Percentiles rank a stretch among this genome's conserved stretches.
These are phyloP conservation scores for Lates japonicus DNA, from an alignment of 2,797 vertebrate species.

Conservation along the genomic window DNA sequence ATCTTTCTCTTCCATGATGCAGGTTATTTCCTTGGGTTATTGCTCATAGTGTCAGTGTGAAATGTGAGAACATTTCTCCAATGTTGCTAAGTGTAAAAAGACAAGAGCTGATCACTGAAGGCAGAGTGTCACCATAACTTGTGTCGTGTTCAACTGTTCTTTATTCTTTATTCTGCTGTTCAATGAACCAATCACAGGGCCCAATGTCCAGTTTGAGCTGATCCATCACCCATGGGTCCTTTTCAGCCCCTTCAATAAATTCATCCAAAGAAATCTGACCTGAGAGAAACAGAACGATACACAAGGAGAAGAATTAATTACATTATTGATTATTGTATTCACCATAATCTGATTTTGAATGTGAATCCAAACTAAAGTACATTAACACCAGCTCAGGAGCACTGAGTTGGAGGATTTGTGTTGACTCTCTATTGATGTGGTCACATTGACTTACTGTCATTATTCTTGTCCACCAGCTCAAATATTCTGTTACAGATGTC, in stretches of 20 bases:
- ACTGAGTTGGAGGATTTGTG: neutral
- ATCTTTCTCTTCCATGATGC: neutral
- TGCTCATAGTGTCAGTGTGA: too few relatives aligned
- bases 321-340: neutral
- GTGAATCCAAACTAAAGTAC: neutral
- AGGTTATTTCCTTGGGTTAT: too few relatives aligned
- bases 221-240: slow-evolving; percentile 82
- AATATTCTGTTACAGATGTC: slow-evolving; percentile 83
- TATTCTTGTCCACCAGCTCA: slow-evolving; percentile 82
- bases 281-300: slow-evolving; percentile 31
- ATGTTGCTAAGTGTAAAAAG: too few relatives aligned
- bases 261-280: slow-evolving; percentile 83
- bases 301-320: neutral
- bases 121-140: neutral
- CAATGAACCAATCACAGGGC: slow-evolving; percentile 77
- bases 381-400: too few relatives aligned
- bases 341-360: neutral
- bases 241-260: slow-evolving; percentile 82
- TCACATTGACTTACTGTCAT: slow-evolving; percentile 73
- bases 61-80: too few relatives aligned
- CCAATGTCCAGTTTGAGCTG: slow-evolving; percentile 82
- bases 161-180: slow-evolving; percentile 49
- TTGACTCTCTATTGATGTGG: neutral
- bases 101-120: neutral
- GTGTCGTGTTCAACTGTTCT: neutral